Conservation (phyloP, 1,140 invertebrate genomes). For the Drosophila littoralis region DNA sequence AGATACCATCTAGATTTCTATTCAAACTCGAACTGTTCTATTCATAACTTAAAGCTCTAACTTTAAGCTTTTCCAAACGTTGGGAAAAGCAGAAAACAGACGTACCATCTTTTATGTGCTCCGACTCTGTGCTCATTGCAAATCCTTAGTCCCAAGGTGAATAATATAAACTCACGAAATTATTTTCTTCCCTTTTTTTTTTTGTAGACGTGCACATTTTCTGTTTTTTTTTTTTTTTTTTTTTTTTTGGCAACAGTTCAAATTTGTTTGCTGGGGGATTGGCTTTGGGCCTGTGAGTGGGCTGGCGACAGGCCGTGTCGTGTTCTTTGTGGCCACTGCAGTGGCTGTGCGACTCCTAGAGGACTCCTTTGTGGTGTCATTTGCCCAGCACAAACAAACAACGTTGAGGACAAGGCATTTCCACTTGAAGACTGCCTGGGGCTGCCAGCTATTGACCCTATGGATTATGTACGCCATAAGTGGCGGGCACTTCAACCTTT, state of each 20-base stretch:
- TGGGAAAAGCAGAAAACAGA: background rate
- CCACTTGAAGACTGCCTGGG: slow-evolving; percentile 16
- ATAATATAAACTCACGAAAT: slow-evolving; percentile 15
- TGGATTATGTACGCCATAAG: slow-evolving; percentile 72
- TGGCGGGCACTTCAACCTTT: slow-evolving; percentile 57
- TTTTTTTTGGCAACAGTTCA: slow-evolving; percentile 62
- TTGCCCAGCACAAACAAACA: slow-evolving; percentile 49
- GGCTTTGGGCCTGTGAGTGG: background rate
- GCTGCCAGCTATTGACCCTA: slow-evolving; percentile 64
- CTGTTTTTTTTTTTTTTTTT: slow-evolving; percentile 41
- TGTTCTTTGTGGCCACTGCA: slow-evolving; percentile 23
- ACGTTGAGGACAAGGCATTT: slow-evolving; percentile 1
- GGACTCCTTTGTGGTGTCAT: slow-evolving; percentile 27
- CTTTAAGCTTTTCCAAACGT: background rate
- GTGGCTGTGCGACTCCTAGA: slow-evolving; percentile 4
- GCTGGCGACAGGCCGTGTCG: slow-evolving; percentile 32
- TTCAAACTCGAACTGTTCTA: background rate
- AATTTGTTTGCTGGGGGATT: slow-evolving; percentile 43
- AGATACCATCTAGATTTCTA: no score
- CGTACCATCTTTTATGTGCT: background rate
- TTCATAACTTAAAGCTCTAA: background rate
- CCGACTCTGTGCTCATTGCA: slow-evolving; percentile 1
- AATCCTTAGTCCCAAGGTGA: slow-evolving; percentile 17
- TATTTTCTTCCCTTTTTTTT: background rate
- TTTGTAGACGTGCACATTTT: slow-evolving; percentile 14